These are phyloP conservation scores for Apostichopus californicus DNA, from an alignment of 35 echinoderm and acorn worm genomes.

Conservation along the genomic window DNA sequence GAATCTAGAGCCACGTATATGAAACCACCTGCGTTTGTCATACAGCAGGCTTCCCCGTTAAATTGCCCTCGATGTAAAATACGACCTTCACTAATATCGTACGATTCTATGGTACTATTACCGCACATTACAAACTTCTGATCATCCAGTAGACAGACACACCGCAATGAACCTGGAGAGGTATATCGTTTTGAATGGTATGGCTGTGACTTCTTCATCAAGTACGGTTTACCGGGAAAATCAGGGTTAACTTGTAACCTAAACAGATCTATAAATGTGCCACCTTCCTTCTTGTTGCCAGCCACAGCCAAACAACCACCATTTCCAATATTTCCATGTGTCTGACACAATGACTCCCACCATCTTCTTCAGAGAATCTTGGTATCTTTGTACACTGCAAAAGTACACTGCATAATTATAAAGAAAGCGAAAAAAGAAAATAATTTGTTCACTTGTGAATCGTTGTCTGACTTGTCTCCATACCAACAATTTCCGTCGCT, in stretches of 20 bases:
- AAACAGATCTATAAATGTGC: neutral
- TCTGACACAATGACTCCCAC: no score
- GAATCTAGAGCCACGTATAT: neutral
- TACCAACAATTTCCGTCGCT: no score
- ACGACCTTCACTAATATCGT: neutral
- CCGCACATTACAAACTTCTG: neutral
- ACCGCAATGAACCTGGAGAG: neutral
- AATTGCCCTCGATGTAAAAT: neutral
- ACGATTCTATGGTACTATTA: neutral
- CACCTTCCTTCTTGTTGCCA: neutral
- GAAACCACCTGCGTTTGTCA: neutral
- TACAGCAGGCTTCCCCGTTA: neutral
- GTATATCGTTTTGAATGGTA: neutral
- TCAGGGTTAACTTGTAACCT: neutral
- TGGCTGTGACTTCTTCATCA: neutral
- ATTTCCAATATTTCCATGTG: neutral
- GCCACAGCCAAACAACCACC: neutral
- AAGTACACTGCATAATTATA: no score
- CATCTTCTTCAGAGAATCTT: no score
- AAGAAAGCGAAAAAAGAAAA: no score
- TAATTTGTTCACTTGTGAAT: no score
- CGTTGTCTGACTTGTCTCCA: no score
- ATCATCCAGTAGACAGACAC: neutral
- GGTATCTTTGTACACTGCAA: no score
- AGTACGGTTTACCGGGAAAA: neutral